Evolutionary conservation across 2,113 vertebrate genomes (phyloP), one percentile per base, ranked within the genome.

Genomic region (Ictalurus furcatus): DNA sequence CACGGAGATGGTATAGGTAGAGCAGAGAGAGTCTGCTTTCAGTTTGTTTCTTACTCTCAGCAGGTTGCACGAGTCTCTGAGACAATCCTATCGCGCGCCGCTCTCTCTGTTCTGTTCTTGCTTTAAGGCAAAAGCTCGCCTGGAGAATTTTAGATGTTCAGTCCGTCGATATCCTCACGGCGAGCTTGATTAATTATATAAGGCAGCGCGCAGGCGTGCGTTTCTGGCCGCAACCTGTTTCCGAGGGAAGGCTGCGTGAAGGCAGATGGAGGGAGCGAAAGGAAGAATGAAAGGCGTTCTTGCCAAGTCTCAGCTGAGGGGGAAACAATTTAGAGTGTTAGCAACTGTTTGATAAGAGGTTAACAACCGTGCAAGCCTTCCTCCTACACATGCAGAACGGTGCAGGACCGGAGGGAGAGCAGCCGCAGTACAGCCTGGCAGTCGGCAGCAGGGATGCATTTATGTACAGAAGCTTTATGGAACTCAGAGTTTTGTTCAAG

Each of bases 141-240:
- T 89, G 52, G 88, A 90, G 89, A 91, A 87, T 87, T 86, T 67
- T 86, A 91, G 85, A 89, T 89, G 65, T 90, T 84, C 71, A 88
- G 80, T 85, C 40, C 69, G 84, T 90, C 89, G 71, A 89, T 91
- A 89, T 91, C 73, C 85, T 89, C 81, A 56, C 44, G 56, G 78
- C 79, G 88, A 90, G 87, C 85, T 89, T 89, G 92, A 91, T 91
- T 91, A 90, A 91, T 93, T 87, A 79, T 85, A 89, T 88, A 89
- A 92, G 87, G 84, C 85, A 76, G 71, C 40, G 58, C 85, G 88
- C 88, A 90, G 89, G 89, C 84, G 74, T 30, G 67, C 48, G 30
- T 88, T 89, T 79, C 90, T 89, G 88, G 61, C 88, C 52, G 87
- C 84, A 90, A 85, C 89, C 89, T 92, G 91, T 89, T 90, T 89